phyloP scores from a whole-genome alignment of 2,797 vertebrate species.

The Myotis daubentonii region DNA sequence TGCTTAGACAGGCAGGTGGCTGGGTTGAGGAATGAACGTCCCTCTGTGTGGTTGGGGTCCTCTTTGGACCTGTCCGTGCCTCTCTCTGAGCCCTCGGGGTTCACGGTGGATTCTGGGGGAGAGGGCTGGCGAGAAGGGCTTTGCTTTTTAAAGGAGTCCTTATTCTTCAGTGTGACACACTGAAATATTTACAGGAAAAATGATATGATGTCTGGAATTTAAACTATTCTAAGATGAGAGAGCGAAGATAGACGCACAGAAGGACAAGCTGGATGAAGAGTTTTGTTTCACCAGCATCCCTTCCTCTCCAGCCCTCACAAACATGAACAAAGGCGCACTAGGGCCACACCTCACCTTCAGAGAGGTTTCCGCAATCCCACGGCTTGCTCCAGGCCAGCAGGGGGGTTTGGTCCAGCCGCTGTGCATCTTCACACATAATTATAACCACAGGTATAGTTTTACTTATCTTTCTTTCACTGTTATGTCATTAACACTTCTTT shows the following conservation, averaged over 20 bases:
- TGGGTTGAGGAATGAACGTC: not conserved
- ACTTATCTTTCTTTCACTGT: not conserved
- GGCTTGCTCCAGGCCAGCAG: no score
- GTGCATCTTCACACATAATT: not conserved
- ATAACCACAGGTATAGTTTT: not conserved
- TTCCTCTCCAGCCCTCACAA: not conserved
- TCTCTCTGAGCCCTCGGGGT: not conserved
- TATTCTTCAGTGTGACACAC: not conserved
- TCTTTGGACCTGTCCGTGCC: not conserved
- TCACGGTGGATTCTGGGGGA: not conserved
- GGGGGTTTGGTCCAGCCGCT: not conserved
- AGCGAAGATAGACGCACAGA: not conserved
- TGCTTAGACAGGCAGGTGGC: not conserved
- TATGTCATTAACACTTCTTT: not conserved
- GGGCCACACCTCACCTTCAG: not conserved
- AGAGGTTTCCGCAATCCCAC: not conserved
- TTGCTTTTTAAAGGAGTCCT: not conserved
- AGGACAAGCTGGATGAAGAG: not conserved
- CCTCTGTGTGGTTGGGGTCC: not conserved
- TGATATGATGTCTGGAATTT: constrained; percentile 14
- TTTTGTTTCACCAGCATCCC: not conserved
- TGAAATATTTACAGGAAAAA: constrained; percentile 45
- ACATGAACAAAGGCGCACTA: not conserved
- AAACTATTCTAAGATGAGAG: not conserved
- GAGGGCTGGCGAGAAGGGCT: not conserved